Percentiles rank a stretch among this genome's conserved stretches.
phyloP scores from a whole-genome alignment of 1,140 invertebrate species.

The Colletes latitarsis region DNA sequence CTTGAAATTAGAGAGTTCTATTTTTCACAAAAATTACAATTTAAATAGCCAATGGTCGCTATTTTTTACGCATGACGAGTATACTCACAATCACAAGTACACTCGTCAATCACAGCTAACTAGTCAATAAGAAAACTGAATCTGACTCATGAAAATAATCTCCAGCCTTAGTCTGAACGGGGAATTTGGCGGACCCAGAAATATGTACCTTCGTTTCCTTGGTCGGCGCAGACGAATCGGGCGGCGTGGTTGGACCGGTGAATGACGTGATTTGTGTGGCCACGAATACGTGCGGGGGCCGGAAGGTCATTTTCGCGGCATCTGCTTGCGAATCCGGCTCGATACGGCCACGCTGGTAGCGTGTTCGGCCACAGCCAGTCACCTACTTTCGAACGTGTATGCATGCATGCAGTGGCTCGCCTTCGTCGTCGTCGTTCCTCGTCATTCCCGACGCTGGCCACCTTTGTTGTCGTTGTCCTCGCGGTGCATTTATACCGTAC shows the following conservation, averaged over 20 bases:
- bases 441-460: constrained; percentile 18
- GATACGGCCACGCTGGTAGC: constrained; percentile 44
- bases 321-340: constrained; percentile 59
- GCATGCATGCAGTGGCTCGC: constrained; percentile 16
- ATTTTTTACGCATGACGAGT: no score
- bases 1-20: no score
- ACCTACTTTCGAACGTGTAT: constrained; percentile 54
- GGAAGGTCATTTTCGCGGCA: constrained; percentile 62
- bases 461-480: constrained; percentile 9
- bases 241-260: constrained; percentile 22
- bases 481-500: constrained; percentile 26
- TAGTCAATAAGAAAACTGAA: no score
- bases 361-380: constrained; percentile 51
- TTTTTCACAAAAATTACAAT: no score
- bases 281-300: constrained; percentile 49
- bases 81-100: no score
- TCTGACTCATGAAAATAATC: no score
- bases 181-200: not conserved
- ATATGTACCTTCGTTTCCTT: not conserved
- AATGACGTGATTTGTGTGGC: constrained; percentile 57
- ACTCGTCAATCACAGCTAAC: no score
- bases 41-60: no score
- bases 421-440: constrained; percentile 23
- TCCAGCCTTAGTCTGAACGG: no score
- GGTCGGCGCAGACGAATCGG: constrained; percentile 18